phyloP scores from a whole-genome alignment of 2,888 invertebrate genomes.

The Heteromurus nitidus region DNA sequence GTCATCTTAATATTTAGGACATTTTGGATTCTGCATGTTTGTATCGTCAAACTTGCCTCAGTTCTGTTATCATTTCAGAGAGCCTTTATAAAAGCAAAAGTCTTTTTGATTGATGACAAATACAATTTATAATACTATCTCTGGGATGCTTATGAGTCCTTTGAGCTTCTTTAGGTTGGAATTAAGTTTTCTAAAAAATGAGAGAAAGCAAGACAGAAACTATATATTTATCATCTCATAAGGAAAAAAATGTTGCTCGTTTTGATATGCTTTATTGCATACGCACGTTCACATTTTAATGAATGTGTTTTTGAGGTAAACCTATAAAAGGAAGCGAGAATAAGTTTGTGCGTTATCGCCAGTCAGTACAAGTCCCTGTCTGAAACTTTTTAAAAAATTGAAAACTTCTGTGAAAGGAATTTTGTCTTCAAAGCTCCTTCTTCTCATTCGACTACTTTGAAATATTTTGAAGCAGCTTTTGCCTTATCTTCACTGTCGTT shows the following conservation, averaged over 20 bases:
- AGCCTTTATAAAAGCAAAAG: constrained; percentile 37
- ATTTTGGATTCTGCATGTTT: too few species aligned
- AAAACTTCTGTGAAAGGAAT: not conserved
- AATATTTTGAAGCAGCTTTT: constrained; percentile 1
- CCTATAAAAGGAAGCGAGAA: constrained; percentile 24
- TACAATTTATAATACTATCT: constrained; percentile 18
- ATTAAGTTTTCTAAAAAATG: constrained; percentile 16
- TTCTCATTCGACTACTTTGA: not conserved
- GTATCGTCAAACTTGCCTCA: too few species aligned
- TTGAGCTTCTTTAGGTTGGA: constrained; percentile 5
- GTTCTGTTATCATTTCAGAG: too few species aligned
- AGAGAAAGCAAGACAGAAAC: constrained; percentile 38
- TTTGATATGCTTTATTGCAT: constrained; percentile 15
- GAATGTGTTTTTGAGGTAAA: constrained; percentile 39
- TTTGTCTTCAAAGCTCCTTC: constrained; percentile 40
- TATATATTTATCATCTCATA: constrained; percentile 8
- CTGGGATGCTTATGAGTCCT: not conserved
- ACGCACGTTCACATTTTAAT: constrained; percentile 22
- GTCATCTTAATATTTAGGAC: too few species aligned
- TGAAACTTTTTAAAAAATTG: not conserved
- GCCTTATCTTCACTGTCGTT: not conserved
- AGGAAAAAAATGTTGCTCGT: constrained; percentile 14
- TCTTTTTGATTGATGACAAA: constrained; percentile 42
- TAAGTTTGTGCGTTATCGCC: too few species aligned
- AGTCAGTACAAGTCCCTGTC: not conserved